Evolutionary conservation across 2,113 vertebrate genomes (phyloP), one percentile per base, ranked within the genome.

Genomic region (Strix uralensis): DNA sequence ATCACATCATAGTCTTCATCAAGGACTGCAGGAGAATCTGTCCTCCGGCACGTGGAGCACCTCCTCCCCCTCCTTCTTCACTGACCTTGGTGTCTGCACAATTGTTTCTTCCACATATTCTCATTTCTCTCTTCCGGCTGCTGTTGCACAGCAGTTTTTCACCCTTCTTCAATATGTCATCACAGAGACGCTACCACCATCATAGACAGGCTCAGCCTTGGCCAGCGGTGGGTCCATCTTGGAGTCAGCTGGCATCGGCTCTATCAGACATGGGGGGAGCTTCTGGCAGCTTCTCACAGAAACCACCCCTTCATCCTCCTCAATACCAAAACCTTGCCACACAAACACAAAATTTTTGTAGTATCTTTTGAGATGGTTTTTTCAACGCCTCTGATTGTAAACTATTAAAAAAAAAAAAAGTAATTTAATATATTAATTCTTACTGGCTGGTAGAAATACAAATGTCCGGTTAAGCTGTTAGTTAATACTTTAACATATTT

Each of bases 181-280:
- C 17, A 5, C 15, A 29, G n/a, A 66, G 17, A 14, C 0, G 2
- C 10, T 59, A 21, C 10, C 21, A 26, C 21, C 1, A 0, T 27
- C 1, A 1, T 11, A 38, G 5, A 19, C 36, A 2, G 23, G 10
- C 30, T 52, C 2, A 1, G 27, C 8, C 21, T 85, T 71, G 22
- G 20, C 21, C 16, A 78, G 26, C 0, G 0, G 4, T 0, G 2
- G 13, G 9, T 38, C 11, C 4, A 1, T 52, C 22, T 32, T 32
- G 26, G 38, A 54, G 21, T 15, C 0, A 0, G 11, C 11, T 63
- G 29, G 32, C 8, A 21, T 13, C 47, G 49, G 5, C 4, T 62
- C 6, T 36, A 17, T 17, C 3, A 6, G 27, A 71, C 23, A 47
- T 4, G 3, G 29, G 9, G 12, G n/a, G 63, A 57, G 25, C 7